Percentiles rank a stretch among this genome's conserved stretches.
phyloP scores from a whole-genome alignment of 2,888 invertebrate genomes.

The Eristalis intricaria region DNA sequence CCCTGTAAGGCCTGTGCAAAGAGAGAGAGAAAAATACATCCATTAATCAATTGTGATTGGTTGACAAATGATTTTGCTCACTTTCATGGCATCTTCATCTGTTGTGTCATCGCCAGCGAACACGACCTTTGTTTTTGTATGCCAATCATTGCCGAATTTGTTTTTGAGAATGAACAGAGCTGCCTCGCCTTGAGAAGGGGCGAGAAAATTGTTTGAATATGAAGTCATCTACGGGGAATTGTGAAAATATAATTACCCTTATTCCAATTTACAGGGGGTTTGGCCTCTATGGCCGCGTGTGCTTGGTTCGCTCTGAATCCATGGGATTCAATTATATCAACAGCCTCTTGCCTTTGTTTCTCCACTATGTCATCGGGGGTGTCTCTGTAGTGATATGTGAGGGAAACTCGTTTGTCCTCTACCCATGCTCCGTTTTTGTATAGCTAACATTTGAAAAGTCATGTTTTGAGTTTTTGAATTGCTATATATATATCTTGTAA shows the following conservation, averaged over 20 bases:
- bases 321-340: conserved; percentile 84
- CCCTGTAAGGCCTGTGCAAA: conserved; percentile 85
- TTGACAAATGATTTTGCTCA: conserved; percentile 77
- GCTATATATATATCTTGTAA: too few species aligned
- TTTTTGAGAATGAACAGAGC: conserved; percentile 88
- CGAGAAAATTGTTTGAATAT: background rate
- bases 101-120: conserved; percentile 94
- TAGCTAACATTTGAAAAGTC: conserved; percentile 20
- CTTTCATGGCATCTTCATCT: conserved; percentile 95
- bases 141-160: conserved; percentile 88
- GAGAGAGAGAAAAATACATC: background rate
- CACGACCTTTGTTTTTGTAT: conserved; percentile 87
- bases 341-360: conserved; percentile 83
- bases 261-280: conserved; percentile 90
- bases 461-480: background rate
- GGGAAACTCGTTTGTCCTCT: conserved; percentile 87
- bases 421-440: conserved; percentile 87
- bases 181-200: conserved; percentile 82
- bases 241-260: conserved; percentile 82
- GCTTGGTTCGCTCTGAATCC: conserved; percentile 86
- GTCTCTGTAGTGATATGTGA: conserved; percentile 89
- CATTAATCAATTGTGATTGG: conserved; percentile 14
- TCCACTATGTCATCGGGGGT: conserved; percentile 84
- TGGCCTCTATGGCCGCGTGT: conserved; percentile 88
- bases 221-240: background rate